phyloP scores from a whole-genome alignment of 2,113 vertebrate genomes.

The Prunella himalayana region DNA sequence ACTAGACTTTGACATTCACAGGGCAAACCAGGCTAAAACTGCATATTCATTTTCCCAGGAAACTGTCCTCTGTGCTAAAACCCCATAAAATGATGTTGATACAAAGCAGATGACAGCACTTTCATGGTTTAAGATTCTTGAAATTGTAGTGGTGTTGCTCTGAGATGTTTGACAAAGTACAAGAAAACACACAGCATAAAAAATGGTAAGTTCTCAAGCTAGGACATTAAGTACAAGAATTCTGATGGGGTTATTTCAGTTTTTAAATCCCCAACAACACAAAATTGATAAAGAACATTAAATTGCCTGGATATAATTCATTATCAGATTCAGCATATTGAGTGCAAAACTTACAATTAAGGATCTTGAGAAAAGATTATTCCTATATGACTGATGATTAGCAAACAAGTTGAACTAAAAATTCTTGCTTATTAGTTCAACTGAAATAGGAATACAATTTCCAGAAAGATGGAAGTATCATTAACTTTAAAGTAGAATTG shows the following conservation, averaged over 20 bases:
- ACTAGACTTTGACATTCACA: neutral
- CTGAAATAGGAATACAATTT: neutral
- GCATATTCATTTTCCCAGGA: neutral
- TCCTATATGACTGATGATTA: neutral
- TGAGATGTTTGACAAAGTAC: neutral
- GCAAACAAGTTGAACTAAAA: neutral
- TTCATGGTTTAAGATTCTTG: neutral
- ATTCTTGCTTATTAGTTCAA: neutral
- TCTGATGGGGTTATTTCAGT: neutral
- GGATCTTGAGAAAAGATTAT: neutral
- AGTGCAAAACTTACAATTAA: neutral
- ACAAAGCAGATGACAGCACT: neutral
- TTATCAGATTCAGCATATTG: neutral
- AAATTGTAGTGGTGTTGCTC: neutral
- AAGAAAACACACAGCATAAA: neutral
- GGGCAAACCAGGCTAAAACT: neutral
- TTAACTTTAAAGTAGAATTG: neutral
- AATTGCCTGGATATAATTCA: neutral
- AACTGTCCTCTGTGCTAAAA: neutral
- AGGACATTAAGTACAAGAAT: neutral
- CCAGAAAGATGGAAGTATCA: neutral
- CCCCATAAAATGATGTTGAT: slow-evolving; percentile 10
- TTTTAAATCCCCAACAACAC: neutral
- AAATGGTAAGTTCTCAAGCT: neutral
- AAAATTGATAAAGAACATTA: neutral